A percentile compares a stretch with the other conserved stretches of the same genome.
Conservation (phyloP, 2,113 vertebrate genomes). For the Vanacampus margaritifer region DNA sequence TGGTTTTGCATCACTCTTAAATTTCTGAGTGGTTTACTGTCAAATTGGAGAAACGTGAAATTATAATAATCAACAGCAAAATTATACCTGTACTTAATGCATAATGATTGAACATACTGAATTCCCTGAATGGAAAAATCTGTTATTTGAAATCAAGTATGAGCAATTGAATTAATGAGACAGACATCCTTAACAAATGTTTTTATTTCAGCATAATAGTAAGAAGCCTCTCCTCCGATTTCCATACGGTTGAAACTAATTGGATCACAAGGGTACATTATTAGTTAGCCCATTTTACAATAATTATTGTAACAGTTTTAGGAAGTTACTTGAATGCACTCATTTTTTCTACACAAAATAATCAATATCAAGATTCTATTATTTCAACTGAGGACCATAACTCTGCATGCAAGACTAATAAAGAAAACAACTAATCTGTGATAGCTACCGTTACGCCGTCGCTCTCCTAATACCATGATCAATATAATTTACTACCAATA, state of each 20-base stretch:
- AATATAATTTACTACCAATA: slow-evolving; percentile 76
- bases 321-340: slow-evolving; percentile 73
- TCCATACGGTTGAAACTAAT: slow-evolving; percentile 75
- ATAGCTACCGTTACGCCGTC: slow-evolving; percentile 72
- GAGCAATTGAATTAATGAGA: background rate
- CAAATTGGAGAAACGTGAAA: too few relatives aligned
- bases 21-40: too few relatives aligned
- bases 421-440: slow-evolving; percentile 74
- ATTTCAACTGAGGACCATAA: slow-evolving; percentile 73
- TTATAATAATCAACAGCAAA: too few relatives aligned
- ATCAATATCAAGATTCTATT: slow-evolving; percentile 73
- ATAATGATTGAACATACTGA: too few relatives aligned
- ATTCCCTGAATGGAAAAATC: too few relatives aligned
- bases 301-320: slow-evolving; percentile 72
- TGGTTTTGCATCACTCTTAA: too few relatives aligned
- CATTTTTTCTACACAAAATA: slow-evolving; percentile 74
- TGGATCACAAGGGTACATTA: slow-evolving; percentile 74
- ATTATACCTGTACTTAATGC: too few relatives aligned
- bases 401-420: slow-evolving; percentile 77
- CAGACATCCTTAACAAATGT: slow-evolving; percentile 64
- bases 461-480: slow-evolving; percentile 71
- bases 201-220: slow-evolving; percentile 76
- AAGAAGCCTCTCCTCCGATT: slow-evolving; percentile 76
- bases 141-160: background rate
- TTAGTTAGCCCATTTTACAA: slow-evolving; percentile 76